These are phyloP conservation scores for Caenorhabditis zanzibari DNA, from an alignment of 2,888 invertebrate genomes.

Conservation along the genomic window DNA sequence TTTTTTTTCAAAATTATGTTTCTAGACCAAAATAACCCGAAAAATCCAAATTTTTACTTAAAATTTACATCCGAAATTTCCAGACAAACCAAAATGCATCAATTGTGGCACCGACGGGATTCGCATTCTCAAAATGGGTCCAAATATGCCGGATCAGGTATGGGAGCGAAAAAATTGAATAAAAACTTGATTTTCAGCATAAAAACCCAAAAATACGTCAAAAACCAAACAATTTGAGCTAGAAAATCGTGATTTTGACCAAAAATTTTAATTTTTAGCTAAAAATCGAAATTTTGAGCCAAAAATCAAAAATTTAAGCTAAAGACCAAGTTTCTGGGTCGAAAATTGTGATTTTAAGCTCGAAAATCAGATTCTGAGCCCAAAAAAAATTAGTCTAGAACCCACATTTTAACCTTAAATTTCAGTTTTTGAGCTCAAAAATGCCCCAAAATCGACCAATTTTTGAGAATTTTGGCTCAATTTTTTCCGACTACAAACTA, in stretches of 20 bases:
- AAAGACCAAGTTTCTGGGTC: no score
- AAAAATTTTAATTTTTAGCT: not conserved
- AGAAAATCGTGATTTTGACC: not conserved
- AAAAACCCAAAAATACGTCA: not conserved
- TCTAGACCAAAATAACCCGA: not conserved
- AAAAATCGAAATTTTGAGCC: not conserved
- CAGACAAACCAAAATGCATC: constrained; percentile 1
- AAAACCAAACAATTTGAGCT: not conserved
- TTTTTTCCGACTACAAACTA: no score
- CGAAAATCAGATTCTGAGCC: not conserved
- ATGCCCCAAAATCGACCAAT: not conserved
- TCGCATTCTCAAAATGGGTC: constrained; percentile 44
- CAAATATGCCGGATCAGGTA: constrained; percentile 47
- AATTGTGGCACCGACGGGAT: constrained; percentile 16
- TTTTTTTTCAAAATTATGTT: not conserved
- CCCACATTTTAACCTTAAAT: no score
- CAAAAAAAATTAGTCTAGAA: no score
- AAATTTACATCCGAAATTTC: not conserved
- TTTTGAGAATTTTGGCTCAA: not conserved
- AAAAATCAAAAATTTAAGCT: no score
- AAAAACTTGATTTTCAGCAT: no score
- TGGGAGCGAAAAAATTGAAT: not conserved
- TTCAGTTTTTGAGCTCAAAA: no score
- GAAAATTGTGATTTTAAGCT: no score
- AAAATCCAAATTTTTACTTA: not conserved